Percentiles rank a stretch among this genome's conserved stretches.
Conservation (phyloP, 2,888 invertebrate species). For the Amiota minor region DNA sequence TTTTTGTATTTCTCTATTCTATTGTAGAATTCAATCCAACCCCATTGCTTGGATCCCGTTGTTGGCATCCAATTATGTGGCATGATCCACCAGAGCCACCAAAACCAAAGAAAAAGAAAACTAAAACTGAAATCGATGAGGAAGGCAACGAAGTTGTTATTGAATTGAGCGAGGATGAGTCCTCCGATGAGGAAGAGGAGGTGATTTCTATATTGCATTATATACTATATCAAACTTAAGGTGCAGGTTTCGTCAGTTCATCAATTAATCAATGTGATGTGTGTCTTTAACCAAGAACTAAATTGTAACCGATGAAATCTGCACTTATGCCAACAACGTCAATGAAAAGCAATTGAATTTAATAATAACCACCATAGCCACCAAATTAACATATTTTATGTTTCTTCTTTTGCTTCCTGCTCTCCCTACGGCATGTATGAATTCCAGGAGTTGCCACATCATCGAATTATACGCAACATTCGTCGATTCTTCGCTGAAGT, state of each 20-base stretch:
- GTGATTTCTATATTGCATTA: constrained; percentile 47
- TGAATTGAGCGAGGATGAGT: constrained; percentile 72
- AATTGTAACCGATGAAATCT: constrained; percentile 1
- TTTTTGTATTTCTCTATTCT: constrained; percentile 46
- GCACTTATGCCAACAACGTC: constrained; percentile 29
- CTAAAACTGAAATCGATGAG: constrained; percentile 71
- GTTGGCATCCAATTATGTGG: constrained; percentile 81
- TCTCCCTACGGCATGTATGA: constrained; percentile 34
- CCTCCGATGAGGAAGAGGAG: constrained; percentile 70
- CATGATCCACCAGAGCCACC: constrained; percentile 74
- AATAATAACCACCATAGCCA: neutral
- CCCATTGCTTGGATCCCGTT: constrained; percentile 76
- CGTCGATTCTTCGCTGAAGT: constrained; percentile 73
- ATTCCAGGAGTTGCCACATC: constrained; percentile 77
- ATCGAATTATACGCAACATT: constrained; percentile 78
- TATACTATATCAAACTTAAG: neutral
- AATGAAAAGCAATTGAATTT: constrained; percentile 15
- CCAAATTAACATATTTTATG: neutral
- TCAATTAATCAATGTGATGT: neutral
- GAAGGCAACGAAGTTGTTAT: constrained; percentile 72
- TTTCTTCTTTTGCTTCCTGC: neutral
- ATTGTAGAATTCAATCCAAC: constrained; percentile 75
- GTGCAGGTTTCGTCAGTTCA: neutral
- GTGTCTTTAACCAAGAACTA: neutral
- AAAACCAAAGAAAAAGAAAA: constrained; percentile 73